Evolutionary conservation across 2,797 vertebrate genomes (phyloP).

Genomic region (Hipposideros larvatus): DNA sequence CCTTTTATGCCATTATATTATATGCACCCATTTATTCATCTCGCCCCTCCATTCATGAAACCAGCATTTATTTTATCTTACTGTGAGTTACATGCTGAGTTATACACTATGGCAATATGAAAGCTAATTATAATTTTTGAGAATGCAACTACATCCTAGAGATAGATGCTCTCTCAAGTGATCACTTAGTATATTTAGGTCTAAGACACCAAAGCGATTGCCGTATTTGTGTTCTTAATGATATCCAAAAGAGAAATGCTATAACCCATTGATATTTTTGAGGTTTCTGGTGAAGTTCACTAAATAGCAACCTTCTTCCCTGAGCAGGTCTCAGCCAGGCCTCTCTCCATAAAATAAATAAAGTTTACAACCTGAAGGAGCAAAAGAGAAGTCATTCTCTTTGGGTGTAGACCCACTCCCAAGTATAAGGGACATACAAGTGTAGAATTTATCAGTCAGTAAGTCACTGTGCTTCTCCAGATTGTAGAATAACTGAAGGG

Average conservation of each 20-base stretch:
- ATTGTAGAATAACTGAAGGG: not conserved
- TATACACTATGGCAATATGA: not conserved
- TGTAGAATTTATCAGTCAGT: not conserved
- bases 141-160: not conserved
- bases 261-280: not conserved
- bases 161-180: not conserved
- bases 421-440: not conserved
- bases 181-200: not conserved
- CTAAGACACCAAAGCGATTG: not conserved
- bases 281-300: not conserved
- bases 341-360: not conserved
- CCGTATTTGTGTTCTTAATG: not conserved
- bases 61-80: not conserved
- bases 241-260: not conserved
- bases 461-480: not conserved
- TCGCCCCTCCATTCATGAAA: not conserved
- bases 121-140: conserved; percentile 29
- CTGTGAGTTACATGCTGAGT: not conserved
- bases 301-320: not conserved
- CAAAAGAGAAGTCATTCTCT: not conserved
- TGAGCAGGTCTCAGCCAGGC: not conserved
- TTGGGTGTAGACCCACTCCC: not conserved
- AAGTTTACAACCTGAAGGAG: not conserved
- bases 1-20: not conserved
- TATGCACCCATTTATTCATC: not conserved